Conservation (phyloP, 2,888 invertebrate species). For the Conops quadrifasciatus region DNA sequence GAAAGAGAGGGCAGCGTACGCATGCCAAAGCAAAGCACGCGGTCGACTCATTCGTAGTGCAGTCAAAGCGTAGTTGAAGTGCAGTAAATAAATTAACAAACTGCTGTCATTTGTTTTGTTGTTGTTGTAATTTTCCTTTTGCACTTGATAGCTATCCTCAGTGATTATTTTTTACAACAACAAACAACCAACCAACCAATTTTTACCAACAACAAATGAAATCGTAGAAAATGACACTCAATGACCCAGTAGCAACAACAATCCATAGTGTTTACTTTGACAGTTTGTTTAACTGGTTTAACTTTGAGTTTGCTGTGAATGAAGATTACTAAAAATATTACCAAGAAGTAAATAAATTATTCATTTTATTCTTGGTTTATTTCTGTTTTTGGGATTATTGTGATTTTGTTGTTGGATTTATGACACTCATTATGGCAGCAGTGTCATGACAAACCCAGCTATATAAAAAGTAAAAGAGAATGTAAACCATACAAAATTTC, state of each 20-base stretch:
- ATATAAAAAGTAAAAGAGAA: not conserved
- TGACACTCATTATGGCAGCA: slow-evolving; percentile 17
- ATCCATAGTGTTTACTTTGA: not conserved
- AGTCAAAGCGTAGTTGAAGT: slow-evolving; percentile 14
- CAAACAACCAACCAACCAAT: not conserved
- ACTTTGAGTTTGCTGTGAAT: not conserved
- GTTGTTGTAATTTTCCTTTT: not conserved
- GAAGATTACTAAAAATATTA: not conserved
- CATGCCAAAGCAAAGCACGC: not conserved
- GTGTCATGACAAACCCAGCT: not conserved
- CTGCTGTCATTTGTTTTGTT: slow-evolving; percentile 21
- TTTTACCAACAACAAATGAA: no score
- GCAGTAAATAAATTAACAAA: slow-evolving; percentile 23
- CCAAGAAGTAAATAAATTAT: not conserved
- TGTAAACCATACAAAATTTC: not conserved
- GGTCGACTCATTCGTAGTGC: not conserved
- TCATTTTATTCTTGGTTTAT: not conserved
- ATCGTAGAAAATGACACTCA: no score
- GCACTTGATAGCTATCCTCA: slow-evolving; percentile 11
- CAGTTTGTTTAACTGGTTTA: not conserved
- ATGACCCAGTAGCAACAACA: not conserved
- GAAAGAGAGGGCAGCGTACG: not conserved
- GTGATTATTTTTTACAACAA: not conserved
- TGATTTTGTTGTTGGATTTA: slow-evolving; percentile 8
- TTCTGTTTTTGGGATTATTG: not conserved